phyloP scores from a whole-genome alignment of 2,888 invertebrate genomes.

The Gymnocheta viridis region DNA sequence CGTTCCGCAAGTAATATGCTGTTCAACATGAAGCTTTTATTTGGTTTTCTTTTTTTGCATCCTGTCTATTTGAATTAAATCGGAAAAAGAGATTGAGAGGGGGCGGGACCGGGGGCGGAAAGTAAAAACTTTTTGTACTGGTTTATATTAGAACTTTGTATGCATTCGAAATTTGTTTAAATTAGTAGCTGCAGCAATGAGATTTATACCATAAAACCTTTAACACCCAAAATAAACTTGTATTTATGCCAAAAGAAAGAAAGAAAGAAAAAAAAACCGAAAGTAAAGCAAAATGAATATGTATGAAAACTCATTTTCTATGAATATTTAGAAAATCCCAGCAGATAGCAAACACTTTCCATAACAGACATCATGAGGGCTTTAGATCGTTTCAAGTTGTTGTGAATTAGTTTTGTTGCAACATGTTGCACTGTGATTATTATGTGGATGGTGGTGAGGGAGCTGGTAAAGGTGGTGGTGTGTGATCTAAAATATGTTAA shows the following conservation, averaged over 20 bases:
- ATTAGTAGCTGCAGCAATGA: slow-evolving; percentile 28
- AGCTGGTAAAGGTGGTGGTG: background rate
- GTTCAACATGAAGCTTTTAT: slow-evolving; percentile 6
- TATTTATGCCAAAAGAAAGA: background rate
- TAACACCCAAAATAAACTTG: slow-evolving; percentile 11
- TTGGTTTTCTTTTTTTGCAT: background rate
- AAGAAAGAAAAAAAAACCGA: background rate
- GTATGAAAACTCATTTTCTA: slow-evolving; percentile 16
- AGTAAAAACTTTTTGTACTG: background rate
- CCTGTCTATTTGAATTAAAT: slow-evolving; percentile 19
- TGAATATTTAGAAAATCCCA: slow-evolving; percentile 27
- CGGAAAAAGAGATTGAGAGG: background rate
- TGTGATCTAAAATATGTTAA: slow-evolving; percentile 1
- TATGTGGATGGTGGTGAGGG: background rate
- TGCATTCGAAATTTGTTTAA: slow-evolving; percentile 50
- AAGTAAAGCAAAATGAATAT: slow-evolving; percentile 2
- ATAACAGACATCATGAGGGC: slow-evolving; percentile 11
- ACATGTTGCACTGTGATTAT: slow-evolving; percentile 12
- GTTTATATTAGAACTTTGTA: slow-evolving; percentile 31
- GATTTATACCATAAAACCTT: slow-evolving; percentile 9
- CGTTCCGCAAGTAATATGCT: slow-evolving; percentile 46
- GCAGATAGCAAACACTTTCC: background rate
- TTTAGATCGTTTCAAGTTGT: slow-evolving; percentile 9
- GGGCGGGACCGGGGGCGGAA: no score
- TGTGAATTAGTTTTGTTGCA: slow-evolving; percentile 15